Percentiles rank a stretch among this genome's conserved stretches.
Conservation (phyloP, 2,797 vertebrate genomes). For the Microctenopoma lineatum region DNA sequence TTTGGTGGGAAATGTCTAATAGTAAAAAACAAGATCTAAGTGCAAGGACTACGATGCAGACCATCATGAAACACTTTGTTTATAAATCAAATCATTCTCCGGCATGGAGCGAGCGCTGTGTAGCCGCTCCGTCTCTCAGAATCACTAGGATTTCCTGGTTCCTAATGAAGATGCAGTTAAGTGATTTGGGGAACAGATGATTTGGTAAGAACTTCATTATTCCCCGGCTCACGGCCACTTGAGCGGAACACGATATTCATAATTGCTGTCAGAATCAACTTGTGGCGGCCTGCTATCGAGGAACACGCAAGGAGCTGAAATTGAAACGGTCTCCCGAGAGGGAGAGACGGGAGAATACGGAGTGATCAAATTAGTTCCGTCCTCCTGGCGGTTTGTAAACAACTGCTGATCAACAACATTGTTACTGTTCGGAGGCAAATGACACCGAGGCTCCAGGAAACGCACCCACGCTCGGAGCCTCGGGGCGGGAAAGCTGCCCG, state of each 20-base stretch:
- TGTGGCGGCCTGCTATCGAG: constrained; percentile 38
- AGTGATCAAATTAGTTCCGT: constrained; percentile 73
- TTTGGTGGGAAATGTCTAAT: too few relatives aligned
- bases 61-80: too few relatives aligned
- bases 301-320: constrained; percentile 52
- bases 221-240: constrained; percentile 56
- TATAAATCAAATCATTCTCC: not conserved
- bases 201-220: constrained; percentile 73
- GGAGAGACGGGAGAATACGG: constrained; percentile 41
- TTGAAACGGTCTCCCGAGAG: constrained; percentile 58
- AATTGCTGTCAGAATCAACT: constrained; percentile 75
- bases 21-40: too few relatives aligned
- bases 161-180: constrained; percentile 67
- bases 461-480: constrained; percentile 44
- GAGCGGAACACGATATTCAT: constrained; percentile 70
- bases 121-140: not conserved
- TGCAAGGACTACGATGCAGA: too few relatives aligned
- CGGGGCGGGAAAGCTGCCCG: constrained; percentile 13
- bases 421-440: constrained; percentile 61
- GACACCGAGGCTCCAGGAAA: constrained; percentile 48
- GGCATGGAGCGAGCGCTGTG: not conserved
- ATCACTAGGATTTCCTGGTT: constrained; percentile 38
- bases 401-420: constrained; percentile 71
- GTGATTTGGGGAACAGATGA: constrained; percentile 69
- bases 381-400: constrained; percentile 71